Base-by-base conservation (phyloP, 2,888 invertebrate genomes). In the Drosophila basisetae region DNA sequence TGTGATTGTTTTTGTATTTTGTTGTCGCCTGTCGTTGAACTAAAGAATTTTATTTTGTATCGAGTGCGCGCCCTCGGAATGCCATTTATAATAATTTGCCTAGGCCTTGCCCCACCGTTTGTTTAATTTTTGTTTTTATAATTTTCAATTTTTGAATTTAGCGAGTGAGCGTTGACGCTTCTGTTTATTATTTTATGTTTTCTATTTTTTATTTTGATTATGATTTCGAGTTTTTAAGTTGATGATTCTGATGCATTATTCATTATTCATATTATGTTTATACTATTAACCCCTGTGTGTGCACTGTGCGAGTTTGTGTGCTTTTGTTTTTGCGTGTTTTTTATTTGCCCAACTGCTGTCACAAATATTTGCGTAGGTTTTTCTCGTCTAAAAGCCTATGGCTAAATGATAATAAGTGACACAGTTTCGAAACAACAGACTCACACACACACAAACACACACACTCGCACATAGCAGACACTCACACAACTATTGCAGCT, bases 291-390 rank as follows among this genome's bases (percentile, higher is more conserved):
- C 69, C 63, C 56, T 50, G 30, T 54, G 50, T 61, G 37, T 59
- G 31, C 31, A 13, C 18, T 73, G 47, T 47, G 49, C 49, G 33
- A 47, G 41, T 31, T 28, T 67, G 52, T 71, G 74, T 61, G 56
- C 67, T 60, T 76, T 74, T 74, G 65, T 54, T 50, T 33, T 25
- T 70, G 64, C 76, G 66, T 70, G 64, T 77, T 74, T 76, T 61
- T 52, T 11, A 37, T 39, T 43, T 65, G 64, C 31, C 35, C 33
- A 73, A 76, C 77, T 80, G 64, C 53, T 72, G 67, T 73, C 85
- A 84, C 91, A 80, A 73, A 84, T 83, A 77, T 92, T 92, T 92
- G 88, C 92, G 83, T 92, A 91, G 92, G 89, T 92, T 92, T 92
- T 92, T 92, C 91, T 82, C 73, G 82, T 43, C 63, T 79, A 91